Conservation (phyloP, 2,113 vertebrate species). For the Micronisus gabar region DNA sequence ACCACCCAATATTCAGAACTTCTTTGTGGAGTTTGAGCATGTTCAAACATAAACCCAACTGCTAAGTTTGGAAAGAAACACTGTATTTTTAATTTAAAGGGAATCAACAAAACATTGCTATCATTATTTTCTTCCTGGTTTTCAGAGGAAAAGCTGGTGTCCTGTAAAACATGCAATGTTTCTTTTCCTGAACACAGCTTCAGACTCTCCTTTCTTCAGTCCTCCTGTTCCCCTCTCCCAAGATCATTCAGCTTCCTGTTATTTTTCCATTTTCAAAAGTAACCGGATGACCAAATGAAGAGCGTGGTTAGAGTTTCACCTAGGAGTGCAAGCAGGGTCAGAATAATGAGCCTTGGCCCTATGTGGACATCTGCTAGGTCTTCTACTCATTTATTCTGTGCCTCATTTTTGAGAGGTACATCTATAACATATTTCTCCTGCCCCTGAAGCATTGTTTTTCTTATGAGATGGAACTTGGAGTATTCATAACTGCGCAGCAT, state of each 20-base stretch:
- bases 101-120: background rate
- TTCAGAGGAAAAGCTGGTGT: background rate
- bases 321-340: background rate
- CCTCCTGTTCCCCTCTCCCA: background rate
- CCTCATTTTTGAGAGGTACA: background rate
- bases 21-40: background rate
- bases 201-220: background rate
- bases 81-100: background rate
- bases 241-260: background rate
- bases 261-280: background rate
- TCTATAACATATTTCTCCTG: background rate
- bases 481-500: background rate
- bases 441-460: background rate
- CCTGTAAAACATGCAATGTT: background rate
- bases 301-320: background rate
- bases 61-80: background rate
- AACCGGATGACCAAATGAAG: background rate
- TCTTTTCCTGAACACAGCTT: background rate
- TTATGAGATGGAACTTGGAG: background rate
- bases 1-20: background rate
- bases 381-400: background rate
- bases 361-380: background rate
- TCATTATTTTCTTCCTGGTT: background rate
- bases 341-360: background rate
- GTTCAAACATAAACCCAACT: background rate